Conservation (phyloP, 2,113 vertebrate genomes). For the Lophochroa leadbeateri region DNA sequence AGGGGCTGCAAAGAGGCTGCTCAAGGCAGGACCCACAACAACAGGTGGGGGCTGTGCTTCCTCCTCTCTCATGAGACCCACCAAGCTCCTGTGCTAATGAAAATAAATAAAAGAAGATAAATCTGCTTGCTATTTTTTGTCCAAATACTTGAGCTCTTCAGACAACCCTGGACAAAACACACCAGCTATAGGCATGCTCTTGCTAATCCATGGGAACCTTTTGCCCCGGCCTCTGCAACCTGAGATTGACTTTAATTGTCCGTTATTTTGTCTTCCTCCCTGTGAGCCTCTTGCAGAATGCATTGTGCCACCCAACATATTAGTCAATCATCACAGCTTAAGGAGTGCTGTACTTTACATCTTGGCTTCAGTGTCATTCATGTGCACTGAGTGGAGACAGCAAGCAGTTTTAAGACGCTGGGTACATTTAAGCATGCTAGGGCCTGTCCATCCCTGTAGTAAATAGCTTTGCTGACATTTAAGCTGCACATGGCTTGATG, state of each 20-base stretch:
- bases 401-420: background rate
- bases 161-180: background rate
- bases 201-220: constrained; percentile 1
- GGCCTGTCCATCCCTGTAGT: background rate
- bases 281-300: background rate
- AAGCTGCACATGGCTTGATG: background rate
- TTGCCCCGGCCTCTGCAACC: constrained; percentile 6
- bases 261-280: constrained; percentile 21
- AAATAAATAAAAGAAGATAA: background rate
- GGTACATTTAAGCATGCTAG: background rate
- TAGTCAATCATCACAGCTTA: constrained; percentile 42
- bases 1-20: background rate
- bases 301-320: constrained; percentile 35
- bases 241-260: constrained; percentile 36
- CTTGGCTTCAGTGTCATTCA: constrained; percentile 13
- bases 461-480: constrained; percentile 32
- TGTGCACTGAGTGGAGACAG: background rate
- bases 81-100: background rate
- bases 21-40: accelerated
- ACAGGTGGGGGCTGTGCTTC: background rate
- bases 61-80: accelerated
- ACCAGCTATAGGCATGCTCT: background rate
- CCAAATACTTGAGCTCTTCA: background rate
- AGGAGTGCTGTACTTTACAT: background rate
- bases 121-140: background rate